These are phyloP conservation scores for Drosophila kuntzei DNA, from an alignment of 2,888 invertebrate species.

Conservation along the genomic window DNA sequence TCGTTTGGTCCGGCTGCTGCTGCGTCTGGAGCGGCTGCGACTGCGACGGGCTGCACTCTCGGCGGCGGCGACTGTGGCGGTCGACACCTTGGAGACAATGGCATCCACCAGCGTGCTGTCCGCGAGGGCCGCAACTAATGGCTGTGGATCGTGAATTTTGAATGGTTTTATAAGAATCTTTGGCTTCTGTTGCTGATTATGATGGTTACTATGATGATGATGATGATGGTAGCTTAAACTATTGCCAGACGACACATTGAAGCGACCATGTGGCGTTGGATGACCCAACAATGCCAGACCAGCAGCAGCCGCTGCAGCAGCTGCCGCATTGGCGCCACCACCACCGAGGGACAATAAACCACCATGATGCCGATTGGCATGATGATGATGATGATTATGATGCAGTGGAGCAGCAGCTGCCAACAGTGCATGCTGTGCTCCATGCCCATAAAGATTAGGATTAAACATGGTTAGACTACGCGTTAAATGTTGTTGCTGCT, in stretches of 20 bases:
- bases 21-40: constrained; percentile 82
- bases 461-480: constrained; percentile 63
- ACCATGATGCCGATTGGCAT: constrained; percentile 50
- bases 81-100: constrained; percentile 85
- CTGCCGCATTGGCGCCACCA: constrained; percentile 28
- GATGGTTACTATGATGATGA: constrained; percentile 76
- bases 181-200: constrained; percentile 78
- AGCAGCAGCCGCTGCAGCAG: constrained; percentile 54
- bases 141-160: constrained; percentile 85
- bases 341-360: constrained; percentile 60
- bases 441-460: constrained; percentile 53
- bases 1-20: constrained; percentile 68
- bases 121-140: constrained; percentile 83
- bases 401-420: constrained; percentile 29
- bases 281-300: constrained; percentile 61
- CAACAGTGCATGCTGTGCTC: constrained; percentile 48
- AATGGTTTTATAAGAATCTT: constrained; percentile 86
- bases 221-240: constrained; percentile 82
- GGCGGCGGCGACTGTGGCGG: constrained; percentile 84
- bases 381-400: constrained; percentile 58
- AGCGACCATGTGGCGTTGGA: constrained; percentile 60
- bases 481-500: constrained; percentile 63
- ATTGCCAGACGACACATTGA: constrained; percentile 73
- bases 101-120: constrained; percentile 84
- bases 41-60: constrained; percentile 83